Base-by-base conservation (phyloP, 2,797 vertebrate genomes). In the Remorina albescens region DNA sequence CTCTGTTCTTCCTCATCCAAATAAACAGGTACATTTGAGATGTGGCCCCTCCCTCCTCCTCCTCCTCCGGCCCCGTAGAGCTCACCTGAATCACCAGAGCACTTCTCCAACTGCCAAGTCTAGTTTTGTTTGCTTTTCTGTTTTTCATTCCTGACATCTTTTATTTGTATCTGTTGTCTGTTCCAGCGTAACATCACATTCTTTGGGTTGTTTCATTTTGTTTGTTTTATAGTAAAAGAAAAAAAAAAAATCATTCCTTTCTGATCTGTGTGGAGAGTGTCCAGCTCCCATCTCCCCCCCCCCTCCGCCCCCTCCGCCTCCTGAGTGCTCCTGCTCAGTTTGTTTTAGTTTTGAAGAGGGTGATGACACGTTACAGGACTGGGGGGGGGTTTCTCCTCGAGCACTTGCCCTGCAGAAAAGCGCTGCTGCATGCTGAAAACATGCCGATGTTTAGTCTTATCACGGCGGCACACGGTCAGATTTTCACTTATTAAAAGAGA, bases 11-110 rank as follows among this genome's bases (percentile, higher is more conserved):
- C 79, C 78, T 67, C 83, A 74, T 86, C 84, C 82, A 85, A 84
- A 90, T 84, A 84, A 84, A 91, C 90, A 91, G 92, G 91, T 92
- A 90, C 89, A 91, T 91, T 86, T 91, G 88, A 80, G 76, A 89
- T 88, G 91, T 85, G 80, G 87, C 74, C 72, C 84, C 74, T 41
- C 6, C 64, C 51, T 16, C 63, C 44, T 10, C 42, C 8, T 19
- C 42, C 11, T 42, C n/a, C 61, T 66, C 30, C 30, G 3, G 30
- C 65, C 85, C 82, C 63, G 80, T 85, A 89, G 91, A 89, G 91
- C 89, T 84, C 80, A 80, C 88, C 87, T 88, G 86, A 89, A 78
- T 90, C 85, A 88, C 87, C 89, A 88, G 85, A 92, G 90, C 90
- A 91, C 90, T 92, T 93, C 89, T 89, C 83, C 76, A 80, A 89